Evolutionary conservation across 2,797 vertebrate genomes (phyloP).

Genomic region (Chelonia mydas): DNA sequence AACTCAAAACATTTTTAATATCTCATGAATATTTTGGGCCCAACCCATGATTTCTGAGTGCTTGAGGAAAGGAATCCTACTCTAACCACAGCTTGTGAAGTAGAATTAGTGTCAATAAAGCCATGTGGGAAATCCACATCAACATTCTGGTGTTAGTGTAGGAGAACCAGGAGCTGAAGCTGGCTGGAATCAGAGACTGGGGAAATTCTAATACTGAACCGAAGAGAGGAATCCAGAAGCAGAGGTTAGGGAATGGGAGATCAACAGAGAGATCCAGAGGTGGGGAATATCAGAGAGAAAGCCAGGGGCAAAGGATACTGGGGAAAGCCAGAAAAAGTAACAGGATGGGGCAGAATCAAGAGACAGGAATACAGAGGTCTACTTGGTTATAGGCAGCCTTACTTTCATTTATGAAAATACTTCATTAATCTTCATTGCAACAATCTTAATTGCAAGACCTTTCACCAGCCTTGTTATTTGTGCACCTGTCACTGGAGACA

Average conservation of each 20-base stretch:
- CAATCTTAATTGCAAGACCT: constrained; percentile 82
- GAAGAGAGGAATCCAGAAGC: background rate
- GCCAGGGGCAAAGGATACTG: background rate
- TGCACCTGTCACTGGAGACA: constrained; percentile 81
- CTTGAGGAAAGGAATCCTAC: background rate
- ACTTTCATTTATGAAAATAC: constrained; percentile 78
- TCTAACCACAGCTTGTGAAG: background rate
- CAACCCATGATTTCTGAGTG: background rate
- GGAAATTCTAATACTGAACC: background rate
- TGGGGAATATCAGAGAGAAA: background rate
- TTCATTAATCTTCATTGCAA: constrained; percentile 79
- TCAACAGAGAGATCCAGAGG: background rate
- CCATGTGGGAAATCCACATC: background rate
- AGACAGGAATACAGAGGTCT: background rate
- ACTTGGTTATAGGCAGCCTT: constrained; percentile 70
- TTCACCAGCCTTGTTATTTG: constrained; percentile 80
- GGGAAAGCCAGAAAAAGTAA: background rate
- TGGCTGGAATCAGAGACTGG: background rate
- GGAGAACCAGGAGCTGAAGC: background rate
- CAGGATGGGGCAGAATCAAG: background rate
- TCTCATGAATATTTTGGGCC: background rate
- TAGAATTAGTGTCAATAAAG: background rate
- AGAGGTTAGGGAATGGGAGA: background rate
- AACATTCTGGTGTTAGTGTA: background rate
- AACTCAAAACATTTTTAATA: background rate